Conservation (phyloP, 2,888 invertebrate genomes). For the Mimas tiliae region DNA sequence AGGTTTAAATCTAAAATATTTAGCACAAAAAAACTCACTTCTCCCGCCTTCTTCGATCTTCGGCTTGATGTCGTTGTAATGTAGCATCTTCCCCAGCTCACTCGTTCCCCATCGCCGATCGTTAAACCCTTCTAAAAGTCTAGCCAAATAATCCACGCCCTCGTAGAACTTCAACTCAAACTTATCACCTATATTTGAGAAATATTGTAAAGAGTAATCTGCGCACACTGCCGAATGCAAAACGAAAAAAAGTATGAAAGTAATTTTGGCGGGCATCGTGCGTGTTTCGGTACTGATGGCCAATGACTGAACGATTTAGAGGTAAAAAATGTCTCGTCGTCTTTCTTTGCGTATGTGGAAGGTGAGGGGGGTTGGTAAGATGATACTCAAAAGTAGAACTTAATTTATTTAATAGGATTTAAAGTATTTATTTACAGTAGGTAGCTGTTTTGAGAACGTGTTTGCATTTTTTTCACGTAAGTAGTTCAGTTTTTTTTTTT, state of each 20-base stretch:
- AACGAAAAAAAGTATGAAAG: constrained; percentile 32
- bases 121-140: constrained; percentile 62
- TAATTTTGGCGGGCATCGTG: constrained; percentile 36
- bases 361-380: not conserved
- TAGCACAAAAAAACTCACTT: constrained; percentile 51
- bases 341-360: not conserved
- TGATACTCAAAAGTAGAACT: not conserved
- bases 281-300: constrained; percentile 6
- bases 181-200: constrained; percentile 48
- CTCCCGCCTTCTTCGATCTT: constrained; percentile 41
- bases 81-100: constrained; percentile 58
- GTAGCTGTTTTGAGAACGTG: too few relatives aligned
- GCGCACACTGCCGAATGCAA: constrained; percentile 18
- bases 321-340: too few relatives aligned
- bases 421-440: not conserved
- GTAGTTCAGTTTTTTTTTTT: too few relatives aligned
- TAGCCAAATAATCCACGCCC: constrained; percentile 44
- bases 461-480: too few relatives aligned
- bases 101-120: constrained; percentile 61
- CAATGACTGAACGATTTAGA: constrained; percentile 3
- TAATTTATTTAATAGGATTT: not conserved
- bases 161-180: constrained; percentile 55
- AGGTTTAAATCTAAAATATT: not conserved
- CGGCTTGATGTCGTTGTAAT: constrained; percentile 65
- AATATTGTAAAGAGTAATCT: constrained; percentile 34